Percentiles rank a stretch among this genome's conserved stretches.
These are phyloP conservation scores for Odontesthes bonariensis DNA, from an alignment of 2,113 vertebrate genomes.

Conservation along the genomic window DNA sequence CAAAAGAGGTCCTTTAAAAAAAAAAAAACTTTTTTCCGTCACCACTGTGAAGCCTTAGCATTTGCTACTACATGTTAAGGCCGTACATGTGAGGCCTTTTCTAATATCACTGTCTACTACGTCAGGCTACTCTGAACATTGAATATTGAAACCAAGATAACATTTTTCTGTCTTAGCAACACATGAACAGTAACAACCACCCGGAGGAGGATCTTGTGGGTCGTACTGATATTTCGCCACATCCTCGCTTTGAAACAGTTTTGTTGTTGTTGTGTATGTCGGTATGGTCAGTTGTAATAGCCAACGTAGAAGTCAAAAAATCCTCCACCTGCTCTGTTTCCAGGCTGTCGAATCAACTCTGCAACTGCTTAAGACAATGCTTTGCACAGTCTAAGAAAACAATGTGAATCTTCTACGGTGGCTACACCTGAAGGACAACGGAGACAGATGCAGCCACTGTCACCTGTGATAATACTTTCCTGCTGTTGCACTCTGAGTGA, in stretches of 20 bases:
- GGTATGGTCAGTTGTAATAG: conserved; percentile 36
- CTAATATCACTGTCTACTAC: conserved; percentile 76
- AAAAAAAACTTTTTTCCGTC: not conserved
- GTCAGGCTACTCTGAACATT: conserved; percentile 74
- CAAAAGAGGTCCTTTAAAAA: not conserved
- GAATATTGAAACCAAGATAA: conserved; percentile 75
- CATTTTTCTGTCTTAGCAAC: conserved; percentile 67
- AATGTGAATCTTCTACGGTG: conserved; percentile 39
- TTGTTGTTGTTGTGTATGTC: conserved; percentile 51
- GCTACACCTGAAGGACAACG: conserved; percentile 59
- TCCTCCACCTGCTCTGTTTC: conserved; percentile 10
- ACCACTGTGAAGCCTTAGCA: conserved; percentile 63
- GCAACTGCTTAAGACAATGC: not conserved
- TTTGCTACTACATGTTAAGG: conserved; percentile 74
- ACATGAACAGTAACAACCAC: conserved; percentile 41
- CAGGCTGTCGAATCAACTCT: not conserved
- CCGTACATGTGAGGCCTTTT: conserved; percentile 72
- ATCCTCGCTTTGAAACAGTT: conserved; percentile 37
- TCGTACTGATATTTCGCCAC: conserved; percentile 6
- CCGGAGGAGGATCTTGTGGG: conserved; percentile 31
- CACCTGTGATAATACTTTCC: conserved; percentile 61
- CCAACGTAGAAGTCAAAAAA: conserved; percentile 47
- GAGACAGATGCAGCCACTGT: conserved; percentile 41
- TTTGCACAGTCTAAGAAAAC: not conserved
- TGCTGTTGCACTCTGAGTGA: conserved; percentile 61